A percentile compares a stretch with the other conserved stretches of the same genome.
Evolutionary conservation across 2,888 invertebrate species (phyloP).

Genomic region (Papilio elwesi): DNA sequence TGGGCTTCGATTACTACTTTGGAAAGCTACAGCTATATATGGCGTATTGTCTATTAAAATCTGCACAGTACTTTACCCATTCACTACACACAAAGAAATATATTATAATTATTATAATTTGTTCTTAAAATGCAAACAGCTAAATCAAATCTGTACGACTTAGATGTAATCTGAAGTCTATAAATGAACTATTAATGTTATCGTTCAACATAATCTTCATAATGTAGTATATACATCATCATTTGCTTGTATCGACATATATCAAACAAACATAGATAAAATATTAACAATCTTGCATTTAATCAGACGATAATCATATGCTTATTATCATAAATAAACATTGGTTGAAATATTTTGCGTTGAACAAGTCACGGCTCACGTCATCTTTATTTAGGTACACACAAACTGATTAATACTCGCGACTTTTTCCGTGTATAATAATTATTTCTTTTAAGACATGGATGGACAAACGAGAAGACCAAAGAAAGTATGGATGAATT

Average conservation of each 20-base stretch:
- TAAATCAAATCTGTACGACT: neutral
- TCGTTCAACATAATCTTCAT: neutral
- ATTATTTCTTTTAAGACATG: too few species aligned
- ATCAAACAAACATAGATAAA: neutral
- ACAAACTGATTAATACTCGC: too few species aligned
- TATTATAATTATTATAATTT: neutral
- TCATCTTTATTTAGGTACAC: neutral
- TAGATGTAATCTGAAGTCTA: neutral
- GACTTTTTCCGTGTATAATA: too few species aligned
- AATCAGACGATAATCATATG: conserved; percentile 20
- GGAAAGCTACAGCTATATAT: too few species aligned
- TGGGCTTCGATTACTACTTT: neutral
- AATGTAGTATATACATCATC: neutral
- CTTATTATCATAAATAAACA: conserved; percentile 12
- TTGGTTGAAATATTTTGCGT: conserved; percentile 15
- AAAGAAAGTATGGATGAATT: too few species aligned
- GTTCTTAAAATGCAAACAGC: neutral
- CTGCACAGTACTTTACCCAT: too few species aligned
- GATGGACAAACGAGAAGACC: too few species aligned
- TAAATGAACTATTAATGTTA: neutral
- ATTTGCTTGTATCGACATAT: neutral
- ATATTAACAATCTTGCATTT: conserved; percentile 11
- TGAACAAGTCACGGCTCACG: neutral
- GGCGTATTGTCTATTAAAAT: neutral
- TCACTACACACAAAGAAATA: neutral